These are phyloP conservation scores for Spinus pinus DNA, from an alignment of 2,797 vertebrate species.

Conservation along the genomic window DNA sequence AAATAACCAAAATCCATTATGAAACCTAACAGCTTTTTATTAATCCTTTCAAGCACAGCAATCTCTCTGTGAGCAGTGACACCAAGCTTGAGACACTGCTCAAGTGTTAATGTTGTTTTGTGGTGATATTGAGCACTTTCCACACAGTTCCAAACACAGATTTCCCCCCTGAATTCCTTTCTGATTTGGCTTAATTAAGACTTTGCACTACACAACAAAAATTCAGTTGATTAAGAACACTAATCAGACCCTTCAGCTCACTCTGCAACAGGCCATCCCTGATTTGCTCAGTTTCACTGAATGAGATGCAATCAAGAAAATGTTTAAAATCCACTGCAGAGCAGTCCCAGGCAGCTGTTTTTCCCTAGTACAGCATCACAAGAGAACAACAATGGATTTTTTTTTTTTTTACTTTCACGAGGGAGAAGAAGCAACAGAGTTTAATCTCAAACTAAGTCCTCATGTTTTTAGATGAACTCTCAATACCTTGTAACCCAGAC, in stretches of 20 bases:
- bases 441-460: neutral
- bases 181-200: neutral
- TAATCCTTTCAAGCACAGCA: neutral
- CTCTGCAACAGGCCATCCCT: neutral
- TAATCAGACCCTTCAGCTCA: neutral
- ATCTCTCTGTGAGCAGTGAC: neutral
- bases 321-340: neutral
- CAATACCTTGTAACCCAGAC: neutral
- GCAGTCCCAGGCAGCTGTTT: neutral
- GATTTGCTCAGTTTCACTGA: neutral
- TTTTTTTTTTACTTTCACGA: neutral
- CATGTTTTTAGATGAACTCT: neutral
- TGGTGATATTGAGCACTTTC: neutral
- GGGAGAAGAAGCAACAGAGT: neutral
- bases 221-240: neutral
- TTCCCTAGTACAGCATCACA: neutral
- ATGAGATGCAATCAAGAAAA: neutral
- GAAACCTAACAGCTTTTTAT: neutral
- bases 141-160: neutral
- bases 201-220: neutral
- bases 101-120: neutral
- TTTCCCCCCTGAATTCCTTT: neutral
- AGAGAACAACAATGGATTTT: neutral
- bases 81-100: neutral
- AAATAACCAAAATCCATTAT: neutral